phyloP scores from a whole-genome alignment of 2,113 vertebrate genomes.

The Festucalex cinctus region DNA sequence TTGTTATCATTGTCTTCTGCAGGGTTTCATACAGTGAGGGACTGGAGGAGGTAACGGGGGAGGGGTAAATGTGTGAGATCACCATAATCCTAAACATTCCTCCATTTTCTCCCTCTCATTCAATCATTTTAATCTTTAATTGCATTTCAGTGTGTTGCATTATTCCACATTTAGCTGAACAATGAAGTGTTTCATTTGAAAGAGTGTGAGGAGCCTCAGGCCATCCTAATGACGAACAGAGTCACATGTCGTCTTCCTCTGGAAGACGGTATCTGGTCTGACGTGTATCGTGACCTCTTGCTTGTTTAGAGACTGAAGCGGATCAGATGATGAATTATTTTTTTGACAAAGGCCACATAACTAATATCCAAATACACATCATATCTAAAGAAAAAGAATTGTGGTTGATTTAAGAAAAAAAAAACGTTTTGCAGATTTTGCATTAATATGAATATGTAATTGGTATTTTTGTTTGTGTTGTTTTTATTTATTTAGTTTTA shows the following conservation, averaged over 20 bases:
- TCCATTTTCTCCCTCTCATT: neutral
- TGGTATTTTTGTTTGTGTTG: too few relatives aligned
- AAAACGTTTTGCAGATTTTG: neutral
- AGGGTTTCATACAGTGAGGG: neutral
- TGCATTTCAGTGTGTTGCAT: neutral
- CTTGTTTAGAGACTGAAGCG: neutral
- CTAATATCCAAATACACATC: neutral
- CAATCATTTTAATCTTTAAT: neutral
- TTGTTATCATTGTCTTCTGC: neutral
- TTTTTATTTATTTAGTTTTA: too few relatives aligned
- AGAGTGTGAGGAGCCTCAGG: conserved; percentile 13
- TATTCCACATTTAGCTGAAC: neutral
- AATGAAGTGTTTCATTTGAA: neutral
- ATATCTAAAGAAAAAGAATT: neutral
- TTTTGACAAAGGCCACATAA: neutral
- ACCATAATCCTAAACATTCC: neutral
- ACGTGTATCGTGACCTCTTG: neutral
- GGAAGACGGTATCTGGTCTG: neutral
- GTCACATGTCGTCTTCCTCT: neutral
- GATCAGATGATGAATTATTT: neutral
- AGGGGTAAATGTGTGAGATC: neutral
- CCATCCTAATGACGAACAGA: conserved; percentile 3
- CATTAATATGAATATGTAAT: too few relatives aligned
- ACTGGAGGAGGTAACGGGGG: neutral
- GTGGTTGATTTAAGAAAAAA: neutral